A percentile compares a stretch with the other conserved stretches of the same genome.
These are phyloP conservation scores for Noturus placidus DNA, from an alignment of 2,113 vertebrate genomes.

Conservation along the genomic window DNA sequence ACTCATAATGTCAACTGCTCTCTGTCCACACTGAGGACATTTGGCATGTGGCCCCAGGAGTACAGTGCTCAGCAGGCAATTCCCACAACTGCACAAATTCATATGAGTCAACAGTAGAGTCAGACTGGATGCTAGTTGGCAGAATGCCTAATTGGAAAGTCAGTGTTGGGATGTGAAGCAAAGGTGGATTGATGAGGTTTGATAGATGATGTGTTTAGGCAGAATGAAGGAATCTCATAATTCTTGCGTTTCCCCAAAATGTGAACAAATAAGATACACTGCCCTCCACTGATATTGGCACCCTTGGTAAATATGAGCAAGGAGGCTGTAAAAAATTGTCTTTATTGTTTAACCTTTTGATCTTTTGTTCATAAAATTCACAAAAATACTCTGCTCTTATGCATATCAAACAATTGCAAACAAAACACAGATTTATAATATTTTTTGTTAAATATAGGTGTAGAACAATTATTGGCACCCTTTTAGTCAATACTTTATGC, in stretches of 20 bases:
- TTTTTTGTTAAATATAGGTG: no score
- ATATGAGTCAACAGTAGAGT: constrained; percentile 45
- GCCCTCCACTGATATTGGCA: no score
- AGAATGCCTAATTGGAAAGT: constrained; percentile 50
- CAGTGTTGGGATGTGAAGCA: neutral
- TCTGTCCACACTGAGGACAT: constrained; percentile 27
- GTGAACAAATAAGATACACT: neutral
- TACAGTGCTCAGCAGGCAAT: neutral
- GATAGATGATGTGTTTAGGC: neutral
- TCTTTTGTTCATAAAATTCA: no score
- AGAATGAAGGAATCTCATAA: neutral
- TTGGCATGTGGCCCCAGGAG: constrained; percentile 5
- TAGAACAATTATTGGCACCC: no score
- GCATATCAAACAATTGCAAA: no score
- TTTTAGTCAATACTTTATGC: no score
- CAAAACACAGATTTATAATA: no score
- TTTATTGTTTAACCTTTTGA: no score
- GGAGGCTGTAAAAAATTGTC: no score
- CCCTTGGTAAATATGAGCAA: no score
- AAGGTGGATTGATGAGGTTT: neutral
- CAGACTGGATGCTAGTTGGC: constrained; percentile 28
- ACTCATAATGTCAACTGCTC: constrained; percentile 9
- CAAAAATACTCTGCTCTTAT: no score
- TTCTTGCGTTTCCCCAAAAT: neutral
- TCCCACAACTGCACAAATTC: constrained; percentile 16